Conservation (phyloP, 2,797 vertebrate genomes). For the Semotilus atromaculatus region DNA sequence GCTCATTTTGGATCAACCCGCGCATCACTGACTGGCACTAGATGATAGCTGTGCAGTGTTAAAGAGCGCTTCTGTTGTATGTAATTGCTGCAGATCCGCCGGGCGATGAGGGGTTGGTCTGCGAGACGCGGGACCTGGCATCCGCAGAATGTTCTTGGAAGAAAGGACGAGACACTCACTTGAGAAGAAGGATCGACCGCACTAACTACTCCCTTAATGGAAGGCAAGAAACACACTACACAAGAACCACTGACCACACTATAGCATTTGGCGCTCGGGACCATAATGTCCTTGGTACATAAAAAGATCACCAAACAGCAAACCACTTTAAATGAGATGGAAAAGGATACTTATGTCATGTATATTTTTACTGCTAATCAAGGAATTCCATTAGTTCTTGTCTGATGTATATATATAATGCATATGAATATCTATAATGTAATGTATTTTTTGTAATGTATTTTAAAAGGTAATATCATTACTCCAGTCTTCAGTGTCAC, state of each 20-base stretch:
- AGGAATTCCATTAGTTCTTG: slow-evolving; percentile 1
- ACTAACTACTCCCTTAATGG: slow-evolving; percentile 72
- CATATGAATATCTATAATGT: no score
- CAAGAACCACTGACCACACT: slow-evolving; percentile 36
- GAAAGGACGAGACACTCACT: slow-evolving; percentile 61
- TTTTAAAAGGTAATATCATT: background rate
- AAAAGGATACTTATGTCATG: background rate
- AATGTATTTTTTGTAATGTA: background rate
- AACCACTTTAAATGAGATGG: slow-evolving; percentile 40
- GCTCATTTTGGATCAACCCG: no score
- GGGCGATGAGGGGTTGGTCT: slow-evolving; percentile 68
- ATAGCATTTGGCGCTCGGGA: background rate
- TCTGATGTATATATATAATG: background rate
- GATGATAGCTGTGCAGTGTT: slow-evolving; percentile 20
- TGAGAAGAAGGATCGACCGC: slow-evolving; percentile 48
- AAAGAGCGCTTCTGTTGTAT: slow-evolving; percentile 20
- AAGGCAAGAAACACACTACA: slow-evolving; percentile 64
- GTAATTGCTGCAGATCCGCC: slow-evolving; percentile 73
- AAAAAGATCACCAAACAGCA: slow-evolving; percentile 23
- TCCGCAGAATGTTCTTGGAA: slow-evolving; percentile 76
- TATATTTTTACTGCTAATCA: background rate
- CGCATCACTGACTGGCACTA: background rate
- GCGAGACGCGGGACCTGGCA: slow-evolving; percentile 75
- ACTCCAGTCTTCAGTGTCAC: background rate
- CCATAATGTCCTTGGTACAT: slow-evolving; percentile 3